A percentile compares a stretch with the other conserved stretches of the same genome.
Conservation (phyloP, 2,888 invertebrate genomes). For the Luffia ferchaultella region DNA sequence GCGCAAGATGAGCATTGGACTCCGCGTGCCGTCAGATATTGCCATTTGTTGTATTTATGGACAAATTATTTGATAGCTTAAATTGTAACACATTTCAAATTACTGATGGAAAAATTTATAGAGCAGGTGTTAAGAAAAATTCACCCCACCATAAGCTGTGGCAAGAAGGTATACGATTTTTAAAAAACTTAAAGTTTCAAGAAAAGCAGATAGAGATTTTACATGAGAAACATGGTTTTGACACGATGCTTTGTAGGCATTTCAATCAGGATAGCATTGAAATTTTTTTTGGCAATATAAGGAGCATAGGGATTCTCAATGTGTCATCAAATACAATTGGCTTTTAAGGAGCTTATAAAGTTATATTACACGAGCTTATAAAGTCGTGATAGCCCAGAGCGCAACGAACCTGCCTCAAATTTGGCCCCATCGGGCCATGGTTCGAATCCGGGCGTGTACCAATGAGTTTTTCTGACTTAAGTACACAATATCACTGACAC, state of each 20-base stretch:
- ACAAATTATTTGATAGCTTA: no score
- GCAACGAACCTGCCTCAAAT: no score
- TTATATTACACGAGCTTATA: no score
- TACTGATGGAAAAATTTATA: neutral
- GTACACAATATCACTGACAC: no score
- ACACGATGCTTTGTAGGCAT: neutral
- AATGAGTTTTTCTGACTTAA: no score
- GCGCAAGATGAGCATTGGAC: no score
- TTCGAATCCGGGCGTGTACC: no score
- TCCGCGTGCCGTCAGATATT: no score
- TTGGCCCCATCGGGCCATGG: no score
- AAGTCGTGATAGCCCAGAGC: no score
- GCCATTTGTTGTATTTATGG: no score
- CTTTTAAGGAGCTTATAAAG: neutral
- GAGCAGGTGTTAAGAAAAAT: neutral
- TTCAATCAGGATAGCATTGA: neutral
- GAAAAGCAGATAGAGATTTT: neutral
- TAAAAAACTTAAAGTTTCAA: neutral
- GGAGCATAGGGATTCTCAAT: neutral
- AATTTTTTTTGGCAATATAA: neutral
- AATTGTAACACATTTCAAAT: neutral
- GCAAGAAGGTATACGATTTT: neutral
- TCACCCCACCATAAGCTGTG: neutral
- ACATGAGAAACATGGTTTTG: neutral
- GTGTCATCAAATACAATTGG: neutral